phyloP scores from a whole-genome alignment of 2,888 invertebrate species.

The Lypha dubia region DNA sequence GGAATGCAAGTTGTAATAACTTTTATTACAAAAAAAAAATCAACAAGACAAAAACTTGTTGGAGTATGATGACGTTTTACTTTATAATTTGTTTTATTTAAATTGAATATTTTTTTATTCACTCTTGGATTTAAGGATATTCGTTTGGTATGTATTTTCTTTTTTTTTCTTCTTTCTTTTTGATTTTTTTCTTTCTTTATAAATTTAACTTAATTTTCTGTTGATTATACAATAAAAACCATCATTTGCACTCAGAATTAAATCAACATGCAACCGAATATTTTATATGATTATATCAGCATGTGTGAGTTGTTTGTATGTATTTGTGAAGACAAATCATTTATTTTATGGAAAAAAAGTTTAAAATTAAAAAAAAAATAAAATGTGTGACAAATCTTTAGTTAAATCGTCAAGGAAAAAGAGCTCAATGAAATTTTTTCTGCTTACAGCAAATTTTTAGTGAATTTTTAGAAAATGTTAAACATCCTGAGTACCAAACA shows the following conservation, averaged over 20 bases:
- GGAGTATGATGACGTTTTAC: conserved; percentile 3
- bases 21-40: neutral
- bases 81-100: conserved; percentile 18
- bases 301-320: conserved; percentile 4
- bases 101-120: conserved; percentile 8
- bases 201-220: conserved; percentile 69
- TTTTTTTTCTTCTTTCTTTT: conserved; percentile 28
- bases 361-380: neutral
- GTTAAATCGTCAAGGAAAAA: neutral
- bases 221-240: conserved; percentile 54
- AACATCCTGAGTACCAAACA: too few species aligned
- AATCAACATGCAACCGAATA: conserved; percentile 16
- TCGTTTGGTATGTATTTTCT: conserved; percentile 14
- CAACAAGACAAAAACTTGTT: neutral
- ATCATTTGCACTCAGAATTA: conserved; percentile 25
- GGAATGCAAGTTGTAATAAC: neutral
- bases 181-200: conserved; percentile 31
- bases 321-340: conserved; percentile 41
- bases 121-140: conserved; percentile 30
- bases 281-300: conserved; percentile 1
- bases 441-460: too few species aligned
- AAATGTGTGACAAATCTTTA: neutral
- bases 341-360: conserved; percentile 27
- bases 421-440: neutral
- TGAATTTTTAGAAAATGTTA: too few species aligned